Percentiles rank a stretch among this genome's conserved stretches.
Conservation (phyloP, 2,888 invertebrate species). For the Stenurella melanura region DNA sequence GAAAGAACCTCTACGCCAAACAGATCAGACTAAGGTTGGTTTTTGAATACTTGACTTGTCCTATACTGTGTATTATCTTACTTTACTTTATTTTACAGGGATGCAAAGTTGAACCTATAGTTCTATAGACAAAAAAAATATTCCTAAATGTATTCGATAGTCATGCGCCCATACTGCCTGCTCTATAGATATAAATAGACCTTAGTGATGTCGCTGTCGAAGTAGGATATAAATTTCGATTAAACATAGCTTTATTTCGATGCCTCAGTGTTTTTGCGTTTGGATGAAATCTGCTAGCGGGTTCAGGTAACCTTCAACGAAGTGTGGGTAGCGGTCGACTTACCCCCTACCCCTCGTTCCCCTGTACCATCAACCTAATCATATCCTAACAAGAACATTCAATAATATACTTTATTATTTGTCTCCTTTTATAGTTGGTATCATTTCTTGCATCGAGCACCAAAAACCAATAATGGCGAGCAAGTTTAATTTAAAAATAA, state of each 20-base stretch:
- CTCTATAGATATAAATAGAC: neutral
- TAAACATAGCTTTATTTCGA: slow-evolving; percentile 26
- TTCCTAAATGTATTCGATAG: no score
- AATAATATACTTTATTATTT: slow-evolving; percentile 42
- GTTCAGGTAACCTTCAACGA: slow-evolving; percentile 35
- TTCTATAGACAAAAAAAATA: no score
- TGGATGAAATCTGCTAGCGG: slow-evolving; percentile 21
- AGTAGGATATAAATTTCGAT: slow-evolving; percentile 5
- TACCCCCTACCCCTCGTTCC: slow-evolving; percentile 18
- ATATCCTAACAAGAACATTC: slow-evolving; percentile 42
- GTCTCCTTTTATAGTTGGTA: slow-evolving; percentile 35
- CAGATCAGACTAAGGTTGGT: no score
- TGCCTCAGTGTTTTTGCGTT: slow-evolving; percentile 31
- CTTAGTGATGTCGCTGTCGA: neutral
- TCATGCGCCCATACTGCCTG: no score
- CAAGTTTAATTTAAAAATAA: slow-evolving; percentile 40
- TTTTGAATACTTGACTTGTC: no score
- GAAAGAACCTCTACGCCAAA: no score
- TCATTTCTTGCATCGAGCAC: slow-evolving; percentile 27
- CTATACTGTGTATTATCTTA: no score
- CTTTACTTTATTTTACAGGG: no score
- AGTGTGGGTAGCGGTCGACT: slow-evolving; percentile 41
- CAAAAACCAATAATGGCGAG: slow-evolving; percentile 35
- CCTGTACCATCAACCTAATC: slow-evolving; percentile 32
- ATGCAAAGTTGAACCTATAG: no score